Evolutionary conservation across 2,888 invertebrate genomes (phyloP).

Genomic region (Agonopterix heracliana): DNA sequence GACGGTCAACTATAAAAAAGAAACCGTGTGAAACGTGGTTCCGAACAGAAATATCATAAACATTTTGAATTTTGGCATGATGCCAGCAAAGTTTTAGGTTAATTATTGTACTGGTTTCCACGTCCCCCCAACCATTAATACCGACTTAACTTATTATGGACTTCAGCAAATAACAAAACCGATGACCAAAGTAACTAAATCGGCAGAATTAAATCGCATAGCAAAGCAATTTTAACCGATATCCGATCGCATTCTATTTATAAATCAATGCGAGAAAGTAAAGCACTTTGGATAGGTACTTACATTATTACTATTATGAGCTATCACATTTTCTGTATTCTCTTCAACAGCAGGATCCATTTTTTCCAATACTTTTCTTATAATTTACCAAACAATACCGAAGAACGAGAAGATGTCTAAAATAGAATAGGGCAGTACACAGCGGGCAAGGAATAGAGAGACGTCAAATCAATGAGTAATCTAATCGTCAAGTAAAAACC

Average conservation of each 20-base stretch:
- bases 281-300: constrained; percentile 26
- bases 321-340: constrained; percentile 31
- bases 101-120: constrained; percentile 16
- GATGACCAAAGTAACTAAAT: too few relatives aligned
- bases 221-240: constrained; percentile 23
- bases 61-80: constrained; percentile 49
- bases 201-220: too few relatives aligned
- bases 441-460: too few relatives aligned
- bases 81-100: constrained; percentile 51
- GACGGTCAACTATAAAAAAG: constrained; percentile 49
- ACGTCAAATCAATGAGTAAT: too few relatives aligned
- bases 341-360: constrained; percentile 59
- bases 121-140: constrained; percentile 14
- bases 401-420: background rate
- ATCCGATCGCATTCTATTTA: constrained; percentile 63
- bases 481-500: too few relatives aligned
- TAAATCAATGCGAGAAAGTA: constrained; percentile 34
- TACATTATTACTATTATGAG: constrained; percentile 38
- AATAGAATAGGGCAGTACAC: too few relatives aligned
- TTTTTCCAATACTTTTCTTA: constrained; percentile 18
- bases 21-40: constrained; percentile 40
- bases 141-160: constrained; percentile 1
- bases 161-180: too few relatives aligned
- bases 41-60: constrained; percentile 69
- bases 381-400: background rate